These are phyloP conservation scores for Chesias legatella DNA, from an alignment of 2,888 invertebrate species.

Conservation along the genomic window DNA sequence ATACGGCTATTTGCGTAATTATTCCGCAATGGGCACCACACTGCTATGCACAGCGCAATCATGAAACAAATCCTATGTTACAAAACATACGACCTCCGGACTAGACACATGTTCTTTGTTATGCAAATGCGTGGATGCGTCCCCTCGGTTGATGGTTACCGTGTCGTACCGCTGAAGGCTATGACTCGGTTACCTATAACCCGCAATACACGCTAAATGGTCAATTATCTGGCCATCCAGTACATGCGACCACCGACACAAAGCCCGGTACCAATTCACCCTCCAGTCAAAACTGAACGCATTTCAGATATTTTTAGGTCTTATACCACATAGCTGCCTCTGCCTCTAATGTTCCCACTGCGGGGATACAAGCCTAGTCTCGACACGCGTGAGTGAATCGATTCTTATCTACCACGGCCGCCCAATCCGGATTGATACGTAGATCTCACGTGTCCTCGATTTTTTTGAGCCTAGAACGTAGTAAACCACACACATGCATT, in stretches of 20 bases:
- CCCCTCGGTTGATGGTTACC: conserved; percentile 42
- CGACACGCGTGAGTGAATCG: too few species aligned
- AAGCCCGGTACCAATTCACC: conserved; percentile 41
- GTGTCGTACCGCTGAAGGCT: conserved; percentile 59
- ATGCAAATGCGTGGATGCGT: conserved; percentile 57
- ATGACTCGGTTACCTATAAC: conserved; percentile 60
- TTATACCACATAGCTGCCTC: too few species aligned
- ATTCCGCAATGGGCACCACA: conserved; percentile 11
- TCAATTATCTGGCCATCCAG: conserved; percentile 57
- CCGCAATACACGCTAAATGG: conserved; percentile 58
- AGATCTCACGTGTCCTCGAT: too few species aligned
- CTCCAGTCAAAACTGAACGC: conserved; percentile 28
- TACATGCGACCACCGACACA: conserved; percentile 35
- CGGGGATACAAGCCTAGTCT: too few species aligned
- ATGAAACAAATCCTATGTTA: conserved; percentile 46
- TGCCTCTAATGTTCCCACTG: too few species aligned
- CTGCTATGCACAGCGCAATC: conserved; percentile 29
- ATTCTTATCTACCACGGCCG: too few species aligned
- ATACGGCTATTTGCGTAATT: conserved; percentile 7
- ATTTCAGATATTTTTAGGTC: background rate
- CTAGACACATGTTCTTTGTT: conserved; percentile 59
- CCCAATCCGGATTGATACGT: too few species aligned
- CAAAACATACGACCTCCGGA: conserved; percentile 37
- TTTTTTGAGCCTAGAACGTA: too few species aligned
- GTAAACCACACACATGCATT: too few species aligned